Percentiles rank a stretch among this genome's conserved stretches.
Conservation (phyloP, 2,888 invertebrate species). For the Pediacus dermestoides region DNA sequence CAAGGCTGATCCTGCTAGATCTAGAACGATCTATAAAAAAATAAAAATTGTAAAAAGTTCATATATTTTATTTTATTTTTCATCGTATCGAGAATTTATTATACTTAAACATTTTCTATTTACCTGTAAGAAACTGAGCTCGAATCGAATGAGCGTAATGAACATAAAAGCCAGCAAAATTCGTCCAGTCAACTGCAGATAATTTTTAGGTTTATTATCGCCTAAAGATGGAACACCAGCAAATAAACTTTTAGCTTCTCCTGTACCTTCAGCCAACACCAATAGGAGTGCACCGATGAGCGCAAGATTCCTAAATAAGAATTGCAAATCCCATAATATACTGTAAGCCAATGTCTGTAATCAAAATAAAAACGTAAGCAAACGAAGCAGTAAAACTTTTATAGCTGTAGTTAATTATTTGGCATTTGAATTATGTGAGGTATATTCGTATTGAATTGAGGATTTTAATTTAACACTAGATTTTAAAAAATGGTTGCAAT, state of each 20-base stretch:
- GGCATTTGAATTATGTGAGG: not conserved
- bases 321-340: slow-evolving; percentile 97
- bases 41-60: slow-evolving; percentile 16
- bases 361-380: slow-evolving; percentile 27
- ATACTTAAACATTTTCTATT: too few species aligned
- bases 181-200: slow-evolving; percentile 93
- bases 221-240: slow-evolving; percentile 90
- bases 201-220: slow-evolving; percentile 95
- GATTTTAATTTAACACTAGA: not conserved
- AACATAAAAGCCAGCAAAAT: slow-evolving; percentile 98
- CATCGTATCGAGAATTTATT: too few species aligned
- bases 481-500: too few species aligned
- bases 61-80: too few species aligned
- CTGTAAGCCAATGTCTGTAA: slow-evolving; percentile 88
- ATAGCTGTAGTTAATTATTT: slow-evolving; percentile 3
- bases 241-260: slow-evolving; percentile 90
- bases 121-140: slow-evolving; percentile 83
- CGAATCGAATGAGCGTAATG: slow-evolving; percentile 90
- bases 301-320: slow-evolving; percentile 92
- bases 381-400: slow-evolving; percentile 3
- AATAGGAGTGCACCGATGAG: slow-evolving; percentile 95
- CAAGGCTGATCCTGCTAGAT: slow-evolving; percentile 87
- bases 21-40: slow-evolving; percentile 74
- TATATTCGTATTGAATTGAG: not conserved
- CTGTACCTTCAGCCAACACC: slow-evolving; percentile 92